Conservation (phyloP, 2,888 invertebrate genomes). For the Onthophagus sagittarius region DNA sequence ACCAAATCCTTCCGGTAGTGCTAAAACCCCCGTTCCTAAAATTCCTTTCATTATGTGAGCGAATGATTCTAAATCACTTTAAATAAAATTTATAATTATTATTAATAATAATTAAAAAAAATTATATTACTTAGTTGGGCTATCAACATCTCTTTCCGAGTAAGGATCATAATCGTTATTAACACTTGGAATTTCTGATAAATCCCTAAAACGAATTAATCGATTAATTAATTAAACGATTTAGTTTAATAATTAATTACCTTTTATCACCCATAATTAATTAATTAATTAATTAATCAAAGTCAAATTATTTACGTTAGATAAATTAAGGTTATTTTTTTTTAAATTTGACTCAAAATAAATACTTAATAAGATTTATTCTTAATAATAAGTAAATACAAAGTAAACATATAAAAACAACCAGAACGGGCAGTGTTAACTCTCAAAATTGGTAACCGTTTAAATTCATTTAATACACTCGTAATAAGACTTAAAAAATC, state of each 20-base stretch:
- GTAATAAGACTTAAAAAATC: neutral
- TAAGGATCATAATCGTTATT: neutral
- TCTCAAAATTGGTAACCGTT: neutral
- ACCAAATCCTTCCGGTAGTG: constrained; percentile 21
- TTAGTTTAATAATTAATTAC: neutral
- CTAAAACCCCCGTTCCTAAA: constrained; percentile 22
- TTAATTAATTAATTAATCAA: neutral
- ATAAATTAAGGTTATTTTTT: neutral
- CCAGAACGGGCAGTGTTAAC: neutral
- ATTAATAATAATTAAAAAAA: too few relatives aligned
- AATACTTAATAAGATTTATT: neutral
- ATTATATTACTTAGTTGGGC: neutral
- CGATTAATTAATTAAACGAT: neutral
- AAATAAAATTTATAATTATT: neutral
- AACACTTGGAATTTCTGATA: neutral
- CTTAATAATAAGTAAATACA: too few relatives aligned
- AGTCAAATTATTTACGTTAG: neutral
- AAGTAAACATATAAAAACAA: neutral
- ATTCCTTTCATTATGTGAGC: constrained; percentile 20
- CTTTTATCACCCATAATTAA: neutral
- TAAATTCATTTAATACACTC: neutral
- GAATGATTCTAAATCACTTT: constrained; percentile 16
- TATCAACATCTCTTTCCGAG: neutral
- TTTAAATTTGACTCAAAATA: neutral
- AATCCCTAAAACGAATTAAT: neutral